Percentiles rank a stretch among this genome's conserved stretches.
Conservation (phyloP, 53 echinoderm and acorn worm genomes). For the Mesocentrotus franciscanus region DNA sequence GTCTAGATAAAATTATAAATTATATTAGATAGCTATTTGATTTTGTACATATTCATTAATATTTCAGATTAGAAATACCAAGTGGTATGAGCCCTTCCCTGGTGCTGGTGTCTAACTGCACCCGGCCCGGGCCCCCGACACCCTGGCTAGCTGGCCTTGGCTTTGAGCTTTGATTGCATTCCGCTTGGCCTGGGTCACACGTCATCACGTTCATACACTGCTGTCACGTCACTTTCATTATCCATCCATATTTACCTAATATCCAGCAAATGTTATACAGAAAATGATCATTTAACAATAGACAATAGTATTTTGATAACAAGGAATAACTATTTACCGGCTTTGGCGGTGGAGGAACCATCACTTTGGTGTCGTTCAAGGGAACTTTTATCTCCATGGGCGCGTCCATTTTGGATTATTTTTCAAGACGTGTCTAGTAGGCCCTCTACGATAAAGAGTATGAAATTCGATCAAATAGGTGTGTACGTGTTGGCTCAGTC, state of each 20-base stretch:
- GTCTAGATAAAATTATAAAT: too few relatives aligned
- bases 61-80: too few relatives aligned
- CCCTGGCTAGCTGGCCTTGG: neutral
- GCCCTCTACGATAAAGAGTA: neutral
- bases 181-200: neutral
- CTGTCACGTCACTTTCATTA: neutral
- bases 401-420: conserved; percentile 60
- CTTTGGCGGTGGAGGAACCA: conserved; percentile 11
- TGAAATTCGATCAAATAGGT: too few relatives aligned
- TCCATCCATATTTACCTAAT: neutral
- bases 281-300: neutral
- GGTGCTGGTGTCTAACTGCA: too few relatives aligned
- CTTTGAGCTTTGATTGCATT: too few relatives aligned
- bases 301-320: neutral
- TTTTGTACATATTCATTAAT: too few relatives aligned
- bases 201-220: neutral
- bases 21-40: too few relatives aligned
- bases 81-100: too few relatives aligned
- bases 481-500: too few relatives aligned
- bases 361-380: conserved; percentile 39
- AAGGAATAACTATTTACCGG: conserved; percentile 3
- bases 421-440: neutral
- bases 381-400: conserved; percentile 29
- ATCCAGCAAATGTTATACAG: neutral
- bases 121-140: too few relatives aligned